A percentile compares a stretch with the other conserved stretches of the same genome.
Evolutionary conservation across 2,888 invertebrate species (phyloP).

Genomic region (Ormyrus rosae): DNA sequence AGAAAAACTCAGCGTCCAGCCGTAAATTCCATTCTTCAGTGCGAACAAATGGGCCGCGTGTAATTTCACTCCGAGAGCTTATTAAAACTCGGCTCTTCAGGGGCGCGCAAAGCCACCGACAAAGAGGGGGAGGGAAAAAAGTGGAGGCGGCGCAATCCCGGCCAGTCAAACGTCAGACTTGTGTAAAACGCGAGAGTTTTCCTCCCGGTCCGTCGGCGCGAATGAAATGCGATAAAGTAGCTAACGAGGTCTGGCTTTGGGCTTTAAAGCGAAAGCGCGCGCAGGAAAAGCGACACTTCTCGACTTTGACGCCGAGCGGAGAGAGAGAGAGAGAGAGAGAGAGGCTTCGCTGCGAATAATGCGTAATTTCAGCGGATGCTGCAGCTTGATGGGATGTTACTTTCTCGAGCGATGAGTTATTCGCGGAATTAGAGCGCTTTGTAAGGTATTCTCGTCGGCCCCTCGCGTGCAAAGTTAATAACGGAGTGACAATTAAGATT

Average conservation of each 20-base stretch:
- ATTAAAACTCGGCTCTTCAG: conserved; percentile 29
- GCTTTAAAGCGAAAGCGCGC: not conserved
- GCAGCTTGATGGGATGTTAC: too few species aligned
- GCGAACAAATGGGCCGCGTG: conserved; percentile 39
- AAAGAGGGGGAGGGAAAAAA: not conserved
- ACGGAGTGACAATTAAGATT: too few species aligned
- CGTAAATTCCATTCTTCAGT: conserved; percentile 33
- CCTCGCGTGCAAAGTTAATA: too few species aligned
- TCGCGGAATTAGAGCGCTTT: too few species aligned
- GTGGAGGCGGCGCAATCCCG: not conserved
- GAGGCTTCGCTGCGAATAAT: too few species aligned
- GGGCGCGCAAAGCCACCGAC: not conserved
- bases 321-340: too few species aligned
- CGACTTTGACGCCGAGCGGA: too few species aligned
- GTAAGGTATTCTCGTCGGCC: too few species aligned
- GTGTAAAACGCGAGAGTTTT: too few species aligned
- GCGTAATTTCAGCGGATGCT: too few species aligned
- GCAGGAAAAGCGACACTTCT: too few species aligned
- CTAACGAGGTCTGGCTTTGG: conserved; percentile 10
- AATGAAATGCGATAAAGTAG: conserved; percentile 27
- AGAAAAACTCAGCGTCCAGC: not conserved
- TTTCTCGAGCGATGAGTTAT: too few species aligned
- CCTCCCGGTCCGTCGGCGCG: not conserved
- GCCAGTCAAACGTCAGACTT: not conserved
- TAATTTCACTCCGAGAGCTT: conserved; percentile 44